Evolutionary conservation across 1,140 invertebrate genomes (phyloP).

Genomic region (Orchesella cincta): DNA sequence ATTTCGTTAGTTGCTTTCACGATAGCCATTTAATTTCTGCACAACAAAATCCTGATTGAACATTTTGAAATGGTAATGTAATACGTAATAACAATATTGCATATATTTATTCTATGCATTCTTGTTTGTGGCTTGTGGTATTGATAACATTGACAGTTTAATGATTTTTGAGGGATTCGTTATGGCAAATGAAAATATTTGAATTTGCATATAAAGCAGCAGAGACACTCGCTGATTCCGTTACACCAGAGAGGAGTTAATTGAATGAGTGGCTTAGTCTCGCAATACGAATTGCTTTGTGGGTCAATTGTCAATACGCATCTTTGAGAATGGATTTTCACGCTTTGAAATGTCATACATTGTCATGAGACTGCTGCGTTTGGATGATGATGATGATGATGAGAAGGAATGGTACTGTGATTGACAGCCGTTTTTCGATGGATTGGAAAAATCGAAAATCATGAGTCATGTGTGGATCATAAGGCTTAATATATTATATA

Average conservation of each 20-base stretch:
- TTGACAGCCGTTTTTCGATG: background rate
- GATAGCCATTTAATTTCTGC: background rate
- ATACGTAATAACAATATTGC: background rate
- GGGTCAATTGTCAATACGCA: background rate
- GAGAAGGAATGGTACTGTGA: background rate
- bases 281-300: too few relatives aligned
- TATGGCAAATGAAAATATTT: background rate
- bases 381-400: background rate
- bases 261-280: background rate
- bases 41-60: background rate
- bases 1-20: background rate
- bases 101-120: background rate
- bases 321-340: background rate
- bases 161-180: background rate
- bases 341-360: constrained; percentile 2
- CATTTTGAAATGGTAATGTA: background rate
- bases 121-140: too few relatives aligned
- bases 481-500: background rate
- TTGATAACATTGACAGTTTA: too few relatives aligned
- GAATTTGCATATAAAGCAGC: background rate
- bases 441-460: background rate
- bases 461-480: background rate
- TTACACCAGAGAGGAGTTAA: background rate
- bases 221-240: background rate
- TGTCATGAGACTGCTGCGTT: background rate